Evolutionary conservation across 53 echinoderm and acorn worm species (phyloP).

Genomic region (Actinopyga echinites): DNA sequence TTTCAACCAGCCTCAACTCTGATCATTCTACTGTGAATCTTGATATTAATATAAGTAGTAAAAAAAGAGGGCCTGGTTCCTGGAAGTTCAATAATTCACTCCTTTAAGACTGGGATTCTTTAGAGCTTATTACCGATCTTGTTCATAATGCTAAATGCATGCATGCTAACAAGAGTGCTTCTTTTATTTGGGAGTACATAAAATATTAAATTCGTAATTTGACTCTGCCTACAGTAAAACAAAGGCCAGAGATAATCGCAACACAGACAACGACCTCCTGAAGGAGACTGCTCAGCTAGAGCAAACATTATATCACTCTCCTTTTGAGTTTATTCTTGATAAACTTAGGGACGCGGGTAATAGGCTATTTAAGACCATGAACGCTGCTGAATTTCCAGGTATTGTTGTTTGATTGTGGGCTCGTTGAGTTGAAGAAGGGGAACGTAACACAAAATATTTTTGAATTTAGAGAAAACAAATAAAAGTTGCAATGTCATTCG

Average conservation of each 20-base stretch:
- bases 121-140: not conserved
- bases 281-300: not conserved
- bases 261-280: not conserved
- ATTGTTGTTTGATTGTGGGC: not conserved
- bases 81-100: conserved; percentile 8
- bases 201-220: not conserved
- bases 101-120: not conserved
- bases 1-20: not conserved
- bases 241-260: not conserved
- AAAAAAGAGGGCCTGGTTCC: not conserved
- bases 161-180: not conserved
- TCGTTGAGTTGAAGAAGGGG: not conserved
- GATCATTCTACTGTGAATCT: conserved; percentile 7
- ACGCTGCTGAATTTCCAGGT: not conserved
- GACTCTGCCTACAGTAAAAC: not conserved
- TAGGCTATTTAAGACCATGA: not conserved
- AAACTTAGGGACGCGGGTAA: not conserved
- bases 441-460: not conserved
- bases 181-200: not conserved
- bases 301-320: not conserved
- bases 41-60: not conserved
- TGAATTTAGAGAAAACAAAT: not conserved
- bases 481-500: not conserved
- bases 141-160: not conserved
- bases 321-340: not conserved